Evolutionary conservation across 1,140 invertebrate genomes (phyloP), one percentile per base, ranked within the genome.

Genomic region (fruit fly (Drosophila melanogaster)): DNA sequence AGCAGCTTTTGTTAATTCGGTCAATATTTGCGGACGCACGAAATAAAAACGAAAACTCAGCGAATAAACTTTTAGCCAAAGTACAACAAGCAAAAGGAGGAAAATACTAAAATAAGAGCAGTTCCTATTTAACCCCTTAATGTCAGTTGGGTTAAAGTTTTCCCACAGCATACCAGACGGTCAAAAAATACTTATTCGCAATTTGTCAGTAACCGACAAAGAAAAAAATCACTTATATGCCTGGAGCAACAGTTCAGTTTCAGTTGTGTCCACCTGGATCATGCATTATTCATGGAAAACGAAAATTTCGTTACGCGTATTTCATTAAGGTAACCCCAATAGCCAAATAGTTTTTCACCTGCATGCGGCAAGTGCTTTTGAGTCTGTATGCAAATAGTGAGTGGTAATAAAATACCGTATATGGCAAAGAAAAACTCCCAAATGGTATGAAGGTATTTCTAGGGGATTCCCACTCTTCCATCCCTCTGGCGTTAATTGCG

Each of bases 1-100:
- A 77, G 84, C 72, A 69, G 66, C 66, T 70, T 87, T 89, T 87
- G 84, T 87, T 87, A 87, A 87, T 87, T 87, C 84, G 84, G 84
- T 89, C 84, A 87, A 87, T 87, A 87, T 87, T 87, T 87, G 84
- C 84, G 77, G 84, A 89, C 84, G 84, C 84, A 89, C 84, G 84
- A 87, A 87, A 87, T 89, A 83, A 87, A 89, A 87, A 87, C 86
- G 83, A 83, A 86, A 87, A 79, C 71, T 87, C 79, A 77, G 84
- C 79, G 69, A 19, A 79, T 86, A 86, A 86, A 40, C 60, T 87
- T 86, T 75, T 22, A 51, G 24, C 50, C 43, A 69, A 67, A 70
- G 66, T 67, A 67, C 47, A 66, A 69, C 77, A 84, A 49, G 65
- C 44, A 26, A 30, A 17, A 35, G 44, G 53, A 47, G 60, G 67